Conservation (phyloP, 2,113 vertebrate species). For the Hydrolagus affinis region DNA sequence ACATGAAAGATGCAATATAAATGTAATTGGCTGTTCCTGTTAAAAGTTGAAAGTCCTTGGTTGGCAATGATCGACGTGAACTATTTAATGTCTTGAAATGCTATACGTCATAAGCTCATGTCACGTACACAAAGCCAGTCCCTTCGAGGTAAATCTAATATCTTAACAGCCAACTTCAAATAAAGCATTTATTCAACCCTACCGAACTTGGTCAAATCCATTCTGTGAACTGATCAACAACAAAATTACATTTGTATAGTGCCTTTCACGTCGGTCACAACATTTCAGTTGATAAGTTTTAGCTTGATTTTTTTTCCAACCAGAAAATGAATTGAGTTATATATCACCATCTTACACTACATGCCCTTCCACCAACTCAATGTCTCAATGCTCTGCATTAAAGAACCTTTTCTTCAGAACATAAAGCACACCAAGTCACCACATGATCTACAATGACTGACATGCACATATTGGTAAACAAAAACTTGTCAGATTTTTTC, state of each 20-base stretch:
- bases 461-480: slow-evolving; percentile 31
- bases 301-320: neutral
- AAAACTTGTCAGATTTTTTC: slow-evolving; percentile 3
- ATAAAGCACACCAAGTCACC: neutral
- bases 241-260: too few relatives aligned
- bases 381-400: neutral
- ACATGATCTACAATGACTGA: slow-evolving; percentile 28
- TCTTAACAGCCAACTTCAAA: neutral
- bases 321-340: neutral
- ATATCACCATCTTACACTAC: too few relatives aligned
- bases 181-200: neutral
- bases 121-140: neutral
- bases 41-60: too few relatives aligned
- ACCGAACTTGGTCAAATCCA: neutral
- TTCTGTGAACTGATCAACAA: neutral
- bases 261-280: too few relatives aligned
- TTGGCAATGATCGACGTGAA: too few relatives aligned
- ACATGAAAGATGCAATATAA: too few relatives aligned
- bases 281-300: neutral
- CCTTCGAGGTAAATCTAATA: neutral
- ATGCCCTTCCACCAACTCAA: too few relatives aligned
- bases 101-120: neutral
- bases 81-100: neutral
- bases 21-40: too few relatives aligned
- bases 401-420: neutral